phyloP scores from a whole-genome alignment of 2,797 vertebrate genomes.

The Acropternis orthonyx region DNA sequence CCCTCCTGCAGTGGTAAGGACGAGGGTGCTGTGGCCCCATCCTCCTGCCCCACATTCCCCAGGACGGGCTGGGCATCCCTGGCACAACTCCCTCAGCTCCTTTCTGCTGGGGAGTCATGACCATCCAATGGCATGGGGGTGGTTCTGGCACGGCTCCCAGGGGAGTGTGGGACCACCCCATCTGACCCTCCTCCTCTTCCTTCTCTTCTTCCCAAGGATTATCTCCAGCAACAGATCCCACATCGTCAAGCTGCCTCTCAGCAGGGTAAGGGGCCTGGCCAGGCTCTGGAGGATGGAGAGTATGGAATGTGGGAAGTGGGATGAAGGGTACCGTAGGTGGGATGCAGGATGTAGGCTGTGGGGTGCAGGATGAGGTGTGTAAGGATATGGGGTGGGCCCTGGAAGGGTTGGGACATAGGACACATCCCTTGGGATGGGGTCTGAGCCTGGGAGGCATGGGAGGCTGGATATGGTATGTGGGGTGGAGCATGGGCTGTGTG shows the following conservation, averaged over 20 bases:
- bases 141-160: neutral
- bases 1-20: conserved; percentile 91
- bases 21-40: rapidly evolving
- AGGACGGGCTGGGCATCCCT: rapidly evolving
- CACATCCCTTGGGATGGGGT: neutral
- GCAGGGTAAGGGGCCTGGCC: conserved; percentile 85
- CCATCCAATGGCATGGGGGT: rapidly evolving
- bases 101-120: rapidly evolving
- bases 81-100: neutral
- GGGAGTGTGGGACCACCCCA: neutral
- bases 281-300: rapidly evolving
- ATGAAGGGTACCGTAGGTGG: neutral
- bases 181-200: neutral
- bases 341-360: neutral
- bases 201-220: conserved; percentile 83
- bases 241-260: conserved; percentile 98
- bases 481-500: neutral
- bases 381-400: rapidly evolving
- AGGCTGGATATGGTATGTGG: rapidly evolving
- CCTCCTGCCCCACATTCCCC: neutral
- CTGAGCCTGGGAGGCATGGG: rapidly evolving
- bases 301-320: neutral
- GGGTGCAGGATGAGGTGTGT: neutral
- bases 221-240: conserved; percentile 99
- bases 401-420: neutral